A percentile compares a stretch with the other conserved stretches of the same genome.
phyloP scores from a whole-genome alignment of 2,797 vertebrate species.

The Luscinia luscinia region DNA sequence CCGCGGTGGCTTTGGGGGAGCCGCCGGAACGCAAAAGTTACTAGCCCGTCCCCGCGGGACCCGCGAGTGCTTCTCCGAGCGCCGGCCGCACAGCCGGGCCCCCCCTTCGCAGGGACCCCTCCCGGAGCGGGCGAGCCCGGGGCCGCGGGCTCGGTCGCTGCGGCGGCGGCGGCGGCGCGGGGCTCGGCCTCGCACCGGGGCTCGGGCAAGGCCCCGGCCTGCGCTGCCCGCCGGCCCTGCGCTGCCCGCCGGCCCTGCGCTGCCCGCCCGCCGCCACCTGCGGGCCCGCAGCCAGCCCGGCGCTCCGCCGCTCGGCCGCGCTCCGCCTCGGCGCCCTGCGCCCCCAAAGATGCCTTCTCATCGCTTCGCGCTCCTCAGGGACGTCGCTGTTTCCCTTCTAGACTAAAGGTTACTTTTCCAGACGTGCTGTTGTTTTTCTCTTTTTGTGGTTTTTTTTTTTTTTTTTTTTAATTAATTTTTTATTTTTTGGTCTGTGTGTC shows the following conservation, averaged over 20 bases:
- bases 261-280: neutral
- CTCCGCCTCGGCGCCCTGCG: neutral
- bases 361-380: neutral
- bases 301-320: neutral
- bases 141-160: neutral
- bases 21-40: too few species aligned
- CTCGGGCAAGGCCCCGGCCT: too few species aligned
- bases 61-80: neutral
- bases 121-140: neutral
- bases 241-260: neutral
- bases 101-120: neutral
- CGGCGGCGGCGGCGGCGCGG: neutral
- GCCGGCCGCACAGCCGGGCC: neutral
- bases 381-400: constrained; percentile 26
- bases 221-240: neutral
- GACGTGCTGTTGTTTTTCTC: neutral
- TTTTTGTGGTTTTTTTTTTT: neutral
- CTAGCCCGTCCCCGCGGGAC: too few species aligned
- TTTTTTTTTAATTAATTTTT: neutral
- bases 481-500: neutral
- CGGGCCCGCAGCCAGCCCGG: neutral
- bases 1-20: neutral
- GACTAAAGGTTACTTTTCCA: constrained; percentile 33
- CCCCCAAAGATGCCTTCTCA: constrained; percentile 39
- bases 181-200: neutral